Conservation (phyloP, 2,888 invertebrate genomes). For the Pteria penguin region DNA sequence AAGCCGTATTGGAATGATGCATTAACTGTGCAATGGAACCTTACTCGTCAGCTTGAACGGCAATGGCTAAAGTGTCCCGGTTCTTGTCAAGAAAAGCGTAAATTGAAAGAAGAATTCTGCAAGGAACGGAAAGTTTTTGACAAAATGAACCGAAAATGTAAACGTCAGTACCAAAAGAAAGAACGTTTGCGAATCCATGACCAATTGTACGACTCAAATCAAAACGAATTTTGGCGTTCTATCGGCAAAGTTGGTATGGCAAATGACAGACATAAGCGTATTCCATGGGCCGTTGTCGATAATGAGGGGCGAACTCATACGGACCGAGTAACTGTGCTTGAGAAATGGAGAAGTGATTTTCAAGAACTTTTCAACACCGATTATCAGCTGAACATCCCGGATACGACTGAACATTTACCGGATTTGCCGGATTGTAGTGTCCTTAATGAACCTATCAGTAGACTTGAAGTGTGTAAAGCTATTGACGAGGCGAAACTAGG, state of each 20-base stretch:
- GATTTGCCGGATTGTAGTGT: neutral
- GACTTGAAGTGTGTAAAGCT: neutral
- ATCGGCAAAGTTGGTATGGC: slow-evolving; percentile 16
- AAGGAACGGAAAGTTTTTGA: slow-evolving; percentile 8
- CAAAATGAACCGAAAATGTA: neutral
- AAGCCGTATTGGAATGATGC: slow-evolving; percentile 13
- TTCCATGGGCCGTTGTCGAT: neutral
- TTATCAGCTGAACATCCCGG: neutral
- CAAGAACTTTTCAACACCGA: neutral
- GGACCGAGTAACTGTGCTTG: neutral
- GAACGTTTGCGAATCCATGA: neutral
- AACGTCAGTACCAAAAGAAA: slow-evolving; percentile 6
- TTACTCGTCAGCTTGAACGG: neutral
- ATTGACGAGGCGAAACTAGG: neutral
- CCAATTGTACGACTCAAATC: neutral
- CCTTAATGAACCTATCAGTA: neutral
- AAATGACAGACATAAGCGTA: neutral
- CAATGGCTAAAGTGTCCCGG: neutral
- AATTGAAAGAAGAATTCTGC: neutral
- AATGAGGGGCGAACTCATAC: neutral
- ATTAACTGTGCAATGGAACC: neutral
- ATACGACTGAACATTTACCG: neutral
- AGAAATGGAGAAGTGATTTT: neutral
- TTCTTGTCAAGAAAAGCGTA: neutral
- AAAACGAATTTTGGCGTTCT: slow-evolving; percentile 10